Conservation (phyloP, 2,888 invertebrate genomes). For the Zaprionus obscuricornis region DNA sequence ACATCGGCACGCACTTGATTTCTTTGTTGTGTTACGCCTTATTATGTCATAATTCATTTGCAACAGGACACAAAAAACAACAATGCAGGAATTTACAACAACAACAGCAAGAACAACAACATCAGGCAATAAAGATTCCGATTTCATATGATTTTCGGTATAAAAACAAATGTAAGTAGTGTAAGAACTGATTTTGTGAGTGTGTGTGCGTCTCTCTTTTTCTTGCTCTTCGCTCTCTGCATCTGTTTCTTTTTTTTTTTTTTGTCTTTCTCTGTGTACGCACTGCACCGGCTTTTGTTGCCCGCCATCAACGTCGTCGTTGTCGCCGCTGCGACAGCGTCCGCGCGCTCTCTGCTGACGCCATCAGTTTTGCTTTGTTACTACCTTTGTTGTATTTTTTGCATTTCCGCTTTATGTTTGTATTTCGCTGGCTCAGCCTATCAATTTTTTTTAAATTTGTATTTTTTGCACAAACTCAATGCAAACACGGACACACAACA, state of each 20-base stretch:
- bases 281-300: conserved; percentile 74
- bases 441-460: conserved; percentile 52
- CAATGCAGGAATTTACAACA: conserved; percentile 66
- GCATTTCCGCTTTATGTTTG: conserved; percentile 68
- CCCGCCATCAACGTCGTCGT: conserved; percentile 40
- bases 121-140: conserved; percentile 59
- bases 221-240: conserved; percentile 10
- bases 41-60: conserved; percentile 76
- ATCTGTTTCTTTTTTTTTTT: background rate
- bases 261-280: conserved; percentile 35
- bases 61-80: conserved; percentile 58
- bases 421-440: conserved; percentile 59
- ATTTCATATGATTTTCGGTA: conserved; percentile 59
- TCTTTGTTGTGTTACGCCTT: conserved; percentile 45
- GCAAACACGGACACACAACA: conserved; percentile 7
- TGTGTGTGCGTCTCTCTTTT: conserved; percentile 9
- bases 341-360: conserved; percentile 48
- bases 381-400: conserved; percentile 71
- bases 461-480: conserved; percentile 39
- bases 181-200: too few species aligned
- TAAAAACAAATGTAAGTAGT: conserved; percentile 36
- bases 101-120: conserved; percentile 8
- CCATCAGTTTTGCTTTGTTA: conserved; percentile 48
- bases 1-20: conserved; percentile 46
- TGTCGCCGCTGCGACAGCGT: conserved; percentile 6